phyloP scores from a whole-genome alignment of 2,888 invertebrate genomes.

The Heliconius charithonia region DNA sequence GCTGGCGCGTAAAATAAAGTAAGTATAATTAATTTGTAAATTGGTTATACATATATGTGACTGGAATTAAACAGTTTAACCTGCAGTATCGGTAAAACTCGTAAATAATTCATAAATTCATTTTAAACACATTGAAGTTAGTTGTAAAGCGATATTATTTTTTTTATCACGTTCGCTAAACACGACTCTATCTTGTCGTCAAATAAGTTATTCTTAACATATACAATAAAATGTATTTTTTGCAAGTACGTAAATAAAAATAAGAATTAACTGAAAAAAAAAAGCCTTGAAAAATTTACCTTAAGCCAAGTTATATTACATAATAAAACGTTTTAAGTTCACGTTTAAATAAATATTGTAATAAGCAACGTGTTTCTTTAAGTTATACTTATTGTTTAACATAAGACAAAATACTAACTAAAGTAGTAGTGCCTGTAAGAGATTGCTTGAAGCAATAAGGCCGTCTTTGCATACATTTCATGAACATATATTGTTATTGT shows the following conservation, averaged over 20 bases:
- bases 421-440: too few species aligned
- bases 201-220: background rate
- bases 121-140: conserved; percentile 7
- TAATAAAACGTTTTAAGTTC: background rate
- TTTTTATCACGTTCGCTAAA: conserved; percentile 20
- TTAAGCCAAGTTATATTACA: background rate
- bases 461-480: too few species aligned
- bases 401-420: background rate
- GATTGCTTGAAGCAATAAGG: too few species aligned
- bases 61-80: background rate
- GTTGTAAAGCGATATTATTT: conserved; percentile 7
- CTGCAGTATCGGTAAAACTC: conserved; percentile 11
- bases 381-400: too few species aligned
- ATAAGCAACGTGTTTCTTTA: background rate
- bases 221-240: too few species aligned
- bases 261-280: background rate
- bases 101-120: conserved; percentile 29
- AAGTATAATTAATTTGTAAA: background rate
- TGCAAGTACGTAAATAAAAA: background rate
- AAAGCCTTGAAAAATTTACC: background rate
- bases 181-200: background rate
- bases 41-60: conserved; percentile 5
- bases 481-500: too few species aligned
- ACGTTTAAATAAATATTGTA: background rate
- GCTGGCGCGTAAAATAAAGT: background rate